A percentile compares a stretch with the other conserved stretches of the same genome.
Evolutionary conservation across 2,113 vertebrate genomes (phyloP).

Genomic region (Cavia porcellus): DNA sequence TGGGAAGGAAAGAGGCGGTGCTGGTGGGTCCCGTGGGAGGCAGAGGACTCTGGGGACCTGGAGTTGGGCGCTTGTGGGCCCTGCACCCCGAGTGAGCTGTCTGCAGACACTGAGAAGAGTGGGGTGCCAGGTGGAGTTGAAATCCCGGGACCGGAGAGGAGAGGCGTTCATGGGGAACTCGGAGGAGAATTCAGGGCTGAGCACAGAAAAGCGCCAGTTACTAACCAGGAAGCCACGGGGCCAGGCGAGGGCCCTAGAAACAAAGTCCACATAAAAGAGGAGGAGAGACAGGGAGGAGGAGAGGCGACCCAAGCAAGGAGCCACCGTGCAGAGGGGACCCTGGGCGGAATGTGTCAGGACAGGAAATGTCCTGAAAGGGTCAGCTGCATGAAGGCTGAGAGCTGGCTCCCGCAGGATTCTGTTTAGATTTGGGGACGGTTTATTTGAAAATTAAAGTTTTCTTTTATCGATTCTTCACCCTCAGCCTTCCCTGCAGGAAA

Average conservation of each 20-base stretch:
- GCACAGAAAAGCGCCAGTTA: not conserved
- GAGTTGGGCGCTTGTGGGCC: not conserved
- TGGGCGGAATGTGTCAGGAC: not conserved
- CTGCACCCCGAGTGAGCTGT: not conserved
- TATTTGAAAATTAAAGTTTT: not conserved
- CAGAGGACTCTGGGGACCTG: not conserved
- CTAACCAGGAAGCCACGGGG: not conserved
- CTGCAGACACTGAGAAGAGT: not conserved
- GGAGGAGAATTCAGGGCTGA: not conserved
- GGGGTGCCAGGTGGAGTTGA: not conserved
- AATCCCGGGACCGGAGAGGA: not conserved
- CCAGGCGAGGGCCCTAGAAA: not conserved
- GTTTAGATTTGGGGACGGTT: not conserved
- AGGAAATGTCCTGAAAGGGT: not conserved
- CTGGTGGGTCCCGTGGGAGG: not conserved
- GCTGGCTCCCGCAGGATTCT: not conserved
- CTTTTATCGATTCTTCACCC: not conserved
- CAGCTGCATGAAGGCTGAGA: not conserved
- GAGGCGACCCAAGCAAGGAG: not conserved
- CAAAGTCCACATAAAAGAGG: not conserved
- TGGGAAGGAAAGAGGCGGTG: not conserved
- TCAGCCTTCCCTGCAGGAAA: not conserved
- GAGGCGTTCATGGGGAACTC: not conserved
- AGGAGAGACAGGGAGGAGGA: not conserved
- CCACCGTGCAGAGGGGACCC: not conserved